Evolutionary conservation across 2,797 vertebrate species (phyloP).

Genomic region (Gallirallus australis): DNA sequence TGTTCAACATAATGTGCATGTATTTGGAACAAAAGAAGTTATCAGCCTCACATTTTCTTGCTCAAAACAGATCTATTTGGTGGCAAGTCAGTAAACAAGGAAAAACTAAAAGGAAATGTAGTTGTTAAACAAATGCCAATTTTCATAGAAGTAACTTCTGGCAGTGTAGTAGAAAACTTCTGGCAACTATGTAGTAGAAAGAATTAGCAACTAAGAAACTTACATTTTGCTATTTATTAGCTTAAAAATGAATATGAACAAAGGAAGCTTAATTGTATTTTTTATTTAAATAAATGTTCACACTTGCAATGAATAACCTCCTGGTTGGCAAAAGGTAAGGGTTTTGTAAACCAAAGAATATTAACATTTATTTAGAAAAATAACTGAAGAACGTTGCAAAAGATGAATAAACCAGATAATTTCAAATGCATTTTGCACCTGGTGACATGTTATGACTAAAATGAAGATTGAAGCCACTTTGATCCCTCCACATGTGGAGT

Average conservation of each 20-base stretch:
- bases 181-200: not conserved
- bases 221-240: not conserved
- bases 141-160: not conserved
- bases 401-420: not conserved
- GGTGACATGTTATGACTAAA: not conserved
- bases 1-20: not conserved
- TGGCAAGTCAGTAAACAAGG: not conserved
- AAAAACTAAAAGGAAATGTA: not conserved
- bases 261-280: not conserved
- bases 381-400: not conserved
- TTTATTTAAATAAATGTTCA: not conserved
- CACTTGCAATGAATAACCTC: not conserved
- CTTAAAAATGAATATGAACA: not conserved
- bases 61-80: not conserved
- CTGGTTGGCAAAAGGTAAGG: not conserved
- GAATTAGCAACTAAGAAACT: not conserved
- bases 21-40: not conserved
- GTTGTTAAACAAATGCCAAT: not conserved
- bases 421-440: not conserved
- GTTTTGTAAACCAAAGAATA: not conserved
- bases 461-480: not conserved
- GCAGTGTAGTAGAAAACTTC: not conserved
- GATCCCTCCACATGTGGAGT: not conserved
- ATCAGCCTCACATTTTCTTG: fast-evolving
- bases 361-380: not conserved